These are phyloP conservation scores for Stenodera caucasica DNA, from an alignment of 2,888 invertebrate species.

Conservation along the genomic window DNA sequence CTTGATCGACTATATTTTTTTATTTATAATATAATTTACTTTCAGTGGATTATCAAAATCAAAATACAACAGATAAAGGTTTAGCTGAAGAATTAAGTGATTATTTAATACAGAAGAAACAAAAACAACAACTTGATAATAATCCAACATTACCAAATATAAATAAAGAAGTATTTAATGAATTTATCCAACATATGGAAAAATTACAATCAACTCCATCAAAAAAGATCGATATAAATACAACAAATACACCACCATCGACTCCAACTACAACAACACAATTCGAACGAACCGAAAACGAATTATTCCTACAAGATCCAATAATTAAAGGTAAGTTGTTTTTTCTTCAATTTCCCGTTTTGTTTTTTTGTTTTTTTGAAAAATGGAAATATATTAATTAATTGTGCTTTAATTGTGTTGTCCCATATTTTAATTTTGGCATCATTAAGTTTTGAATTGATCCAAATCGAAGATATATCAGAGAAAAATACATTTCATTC, in stretches of 20 bases:
- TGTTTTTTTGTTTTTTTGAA: neutral
- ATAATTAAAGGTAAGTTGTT: neutral
- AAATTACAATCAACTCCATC: constrained; percentile 42
- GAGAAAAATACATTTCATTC: too few species aligned
- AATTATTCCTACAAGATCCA: neutral
- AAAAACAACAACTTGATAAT: constrained; percentile 26
- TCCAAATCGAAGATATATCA: too few species aligned
- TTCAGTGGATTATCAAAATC: constrained; percentile 36
- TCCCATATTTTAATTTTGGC: too few species aligned
- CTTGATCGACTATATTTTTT: neutral
- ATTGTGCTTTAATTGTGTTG: neutral
- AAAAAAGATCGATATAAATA: constrained; percentile 35
- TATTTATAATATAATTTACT: constrained; percentile 3
- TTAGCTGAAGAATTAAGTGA: constrained; percentile 46
- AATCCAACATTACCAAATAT: constrained; percentile 32
- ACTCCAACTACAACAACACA: constrained; percentile 50
- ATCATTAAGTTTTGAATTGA: too few species aligned
- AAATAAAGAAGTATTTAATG: constrained; percentile 43
- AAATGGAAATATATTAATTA: too few species aligned
- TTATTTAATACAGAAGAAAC: constrained; percentile 36
- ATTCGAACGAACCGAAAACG: constrained; percentile 36
- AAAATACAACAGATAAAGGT: constrained; percentile 46
- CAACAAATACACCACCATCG: constrained; percentile 52
- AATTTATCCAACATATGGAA: constrained; percentile 50
- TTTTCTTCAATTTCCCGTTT: neutral